Base-by-base conservation (phyloP, 2,797 vertebrate genomes). In the Peromyscus eremicus region DNA sequence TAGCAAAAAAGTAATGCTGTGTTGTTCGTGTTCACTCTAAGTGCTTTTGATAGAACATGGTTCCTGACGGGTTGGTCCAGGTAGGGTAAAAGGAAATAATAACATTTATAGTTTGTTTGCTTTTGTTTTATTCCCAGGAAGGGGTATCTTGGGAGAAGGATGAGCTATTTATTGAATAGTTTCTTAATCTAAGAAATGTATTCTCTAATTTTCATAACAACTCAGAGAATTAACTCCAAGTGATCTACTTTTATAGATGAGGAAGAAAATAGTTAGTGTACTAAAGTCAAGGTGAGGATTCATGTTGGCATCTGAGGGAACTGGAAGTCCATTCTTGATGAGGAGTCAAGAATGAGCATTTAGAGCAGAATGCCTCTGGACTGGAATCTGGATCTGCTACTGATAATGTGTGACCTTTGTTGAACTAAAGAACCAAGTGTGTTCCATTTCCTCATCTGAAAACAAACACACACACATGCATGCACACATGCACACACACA, bases 1-100 rank as follows among this genome's bases (percentile, higher is more conserved):
- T 60, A 89, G 96, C 62, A 87, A 66, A 90, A 91, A 81, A 79
- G 27, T 60, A 82, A 76, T 13, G 60, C 57, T 19, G 2, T 94
- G 85, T 89, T 95, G 87, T 97, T 96, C 94, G 80, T 91, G 79
- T 92, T 96, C 76, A 23, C 82, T 85, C 52, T 80, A 86, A 93
- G 87, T 60, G 89, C 85, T 92, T 87, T 88, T 57, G 92, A 37
- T 89, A 80, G 94, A 82, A 73, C 83, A 89, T 49, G 75, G 27
- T 64, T 43, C 86, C 55, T 55, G 19, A 37, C 75, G 80, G 52
- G 64, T 76, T 92, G 95, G 40, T 90, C 52, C 49, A 92, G 80
- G 83, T 89, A 84, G 93, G 23, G 46, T 81, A n/a, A 21, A 83
- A 77, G 57, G 34, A 90, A 92, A 79, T 95, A 60, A 64, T 64